These are phyloP conservation scores for Picus viridis DNA, from an alignment of 2,797 vertebrate species.

Conservation along the genomic window DNA sequence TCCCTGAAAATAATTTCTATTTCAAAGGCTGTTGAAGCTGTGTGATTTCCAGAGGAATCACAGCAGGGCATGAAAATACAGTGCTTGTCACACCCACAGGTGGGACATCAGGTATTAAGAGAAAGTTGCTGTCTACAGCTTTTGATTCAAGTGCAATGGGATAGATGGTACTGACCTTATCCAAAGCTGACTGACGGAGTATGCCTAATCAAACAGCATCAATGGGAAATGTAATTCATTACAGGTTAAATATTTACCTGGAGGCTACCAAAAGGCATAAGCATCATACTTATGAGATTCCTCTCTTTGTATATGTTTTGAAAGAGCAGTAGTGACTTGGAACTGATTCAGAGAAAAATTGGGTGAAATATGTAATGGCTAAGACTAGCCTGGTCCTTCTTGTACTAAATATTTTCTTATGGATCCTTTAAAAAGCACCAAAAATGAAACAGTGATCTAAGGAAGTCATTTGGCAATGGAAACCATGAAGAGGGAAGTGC, in stretches of 20 bases:
- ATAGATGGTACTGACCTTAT: not conserved
- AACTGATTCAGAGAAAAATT: not conserved
- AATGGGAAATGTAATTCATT: not conserved
- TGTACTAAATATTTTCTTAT: not conserved
- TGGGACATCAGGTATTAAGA: not conserved
- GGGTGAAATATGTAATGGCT: not conserved
- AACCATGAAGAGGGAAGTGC: not conserved
- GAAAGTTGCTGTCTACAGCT: not conserved
- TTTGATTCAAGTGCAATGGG: not conserved
- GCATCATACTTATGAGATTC: not conserved
- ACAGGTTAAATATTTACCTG: not conserved
- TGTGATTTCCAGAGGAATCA: not conserved
- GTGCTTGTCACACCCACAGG: not conserved
- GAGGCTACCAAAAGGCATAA: not conserved
- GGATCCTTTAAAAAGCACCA: not conserved
- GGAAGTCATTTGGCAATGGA: conserved; percentile 3
- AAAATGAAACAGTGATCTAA: not conserved
- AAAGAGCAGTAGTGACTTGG: not conserved
- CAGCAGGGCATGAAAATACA: not conserved
- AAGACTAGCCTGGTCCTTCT: not conserved
- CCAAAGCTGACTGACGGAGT: not conserved
- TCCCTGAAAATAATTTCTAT: not conserved
- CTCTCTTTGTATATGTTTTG: not conserved
- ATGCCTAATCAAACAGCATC: not conserved
- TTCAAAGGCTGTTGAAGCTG: not conserved